Evolutionary conservation across 2,797 vertebrate genomes (phyloP), one percentile per base, ranked within the genome.

Genomic region (Microctenopoma lineatum): DNA sequence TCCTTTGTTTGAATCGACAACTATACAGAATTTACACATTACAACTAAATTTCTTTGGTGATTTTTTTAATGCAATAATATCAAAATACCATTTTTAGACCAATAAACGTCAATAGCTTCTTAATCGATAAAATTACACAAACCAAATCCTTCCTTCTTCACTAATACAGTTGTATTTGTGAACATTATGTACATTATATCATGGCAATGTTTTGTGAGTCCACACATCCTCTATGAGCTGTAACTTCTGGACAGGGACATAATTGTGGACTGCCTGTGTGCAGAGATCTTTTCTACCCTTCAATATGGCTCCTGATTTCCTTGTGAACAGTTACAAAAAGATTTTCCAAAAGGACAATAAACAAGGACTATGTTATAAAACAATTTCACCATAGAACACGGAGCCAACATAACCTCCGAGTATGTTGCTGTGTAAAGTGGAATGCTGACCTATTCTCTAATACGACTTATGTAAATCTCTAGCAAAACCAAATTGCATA

Each of bases 391-490:
- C 39, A 53, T 16, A 7, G 53, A 59, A 54, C 41, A 77, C 46
- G 36, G 45, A 76, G 53, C 66, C 29, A 59, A 56, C 62, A 38
- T 58, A 62, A 54, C 13, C 64, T 70, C 32, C 77, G 57, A 61
- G 66, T 59, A 55, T 70, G 15, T 66, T 66, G 57, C 66, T 45
- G 61, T 51, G 73, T 75, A 34, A 79, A 81, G 38, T 75, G 81
- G 83, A 91, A 89, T 85, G 81, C 65, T 7, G 54, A 50, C 58
- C 85, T 79, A 65, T 67, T 73, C 70, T 82, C 68, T 92, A 89
- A 93, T 89, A 80, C 73, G 78, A 86, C 63, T 93, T 93, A 92
- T 88, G 85, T 80, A 91, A 94, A 94, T 89, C 90, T 89, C 80
- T 91, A 83, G 88, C 82, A 74, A 86, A 92, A 81, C 79, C 79